Conservation (phyloP, 1,140 invertebrate genomes). For the Drosophila pandora region DNA sequence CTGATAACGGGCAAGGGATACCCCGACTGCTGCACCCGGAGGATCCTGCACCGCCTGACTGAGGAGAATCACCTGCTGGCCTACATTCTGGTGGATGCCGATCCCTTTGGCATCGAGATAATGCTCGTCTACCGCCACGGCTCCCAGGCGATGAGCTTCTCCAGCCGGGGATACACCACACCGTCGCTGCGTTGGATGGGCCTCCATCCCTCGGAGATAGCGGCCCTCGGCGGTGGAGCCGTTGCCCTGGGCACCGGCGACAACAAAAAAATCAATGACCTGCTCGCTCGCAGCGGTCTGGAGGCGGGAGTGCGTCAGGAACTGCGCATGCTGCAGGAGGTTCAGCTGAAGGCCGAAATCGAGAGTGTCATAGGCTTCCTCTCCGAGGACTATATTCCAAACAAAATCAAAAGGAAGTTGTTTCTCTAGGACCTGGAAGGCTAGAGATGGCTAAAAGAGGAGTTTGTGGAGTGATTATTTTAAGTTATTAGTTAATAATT, state of each 20-base stretch:
- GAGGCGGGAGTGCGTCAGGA: constrained; percentile 84
- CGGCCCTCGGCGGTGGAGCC: constrained; percentile 83
- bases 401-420: constrained; percentile 85
- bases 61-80: constrained; percentile 88
- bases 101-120: constrained; percentile 96
- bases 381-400: constrained; percentile 87
- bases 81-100: constrained; percentile 93
- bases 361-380: constrained; percentile 88
- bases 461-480: too few relatives aligned
- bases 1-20: constrained; percentile 97
- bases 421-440: constrained; percentile 36
- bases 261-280: constrained; percentile 84
- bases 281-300: constrained; percentile 86
- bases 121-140: constrained; percentile 92
- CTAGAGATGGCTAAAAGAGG: too few relatives aligned
- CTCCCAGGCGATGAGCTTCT: constrained; percentile 84
- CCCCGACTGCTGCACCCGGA: constrained; percentile 93
- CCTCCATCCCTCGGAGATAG: constrained; percentile 88
- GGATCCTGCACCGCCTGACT: constrained; percentile 89
- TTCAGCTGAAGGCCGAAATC: constrained; percentile 88
- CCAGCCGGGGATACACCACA: constrained; percentile 85
- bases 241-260: constrained; percentile 85
- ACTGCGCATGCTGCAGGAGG: constrained; percentile 85
- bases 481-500: too few relatives aligned
- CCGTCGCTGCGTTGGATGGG: constrained; percentile 90